These are phyloP conservation scores for Halocaridina rubra DNA, from an alignment of 2,888 invertebrate genomes.

Conservation along the genomic window DNA sequence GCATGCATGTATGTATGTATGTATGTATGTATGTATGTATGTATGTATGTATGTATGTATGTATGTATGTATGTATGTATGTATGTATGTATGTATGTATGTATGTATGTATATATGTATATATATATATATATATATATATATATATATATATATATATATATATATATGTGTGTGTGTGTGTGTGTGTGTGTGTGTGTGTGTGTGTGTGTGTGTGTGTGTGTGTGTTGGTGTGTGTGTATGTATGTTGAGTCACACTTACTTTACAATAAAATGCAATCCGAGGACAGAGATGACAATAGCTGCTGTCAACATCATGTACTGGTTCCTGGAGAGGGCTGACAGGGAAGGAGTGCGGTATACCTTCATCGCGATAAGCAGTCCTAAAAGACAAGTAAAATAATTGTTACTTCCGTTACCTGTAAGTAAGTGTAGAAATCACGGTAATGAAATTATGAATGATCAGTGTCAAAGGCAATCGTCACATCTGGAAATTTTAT, in stretches of 20 bases:
- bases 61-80: no score
- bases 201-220: not conserved
- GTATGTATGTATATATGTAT: not conserved
- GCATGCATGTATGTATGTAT: no score
- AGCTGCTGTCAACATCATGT: constrained; percentile 25
- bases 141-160: not conserved
- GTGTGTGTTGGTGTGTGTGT: not conserved
- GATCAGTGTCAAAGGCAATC: no score
- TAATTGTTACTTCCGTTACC: no score
- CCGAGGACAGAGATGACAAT: constrained; percentile 38
- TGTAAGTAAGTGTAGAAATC: no score
- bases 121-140: constrained; percentile 8
- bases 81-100: not conserved
- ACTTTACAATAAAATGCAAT: constrained; percentile 8
- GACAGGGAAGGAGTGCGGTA: constrained; percentile 2
- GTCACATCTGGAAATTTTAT: no score
- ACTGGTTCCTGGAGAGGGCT: constrained; percentile 3
- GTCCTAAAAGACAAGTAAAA: not conserved
- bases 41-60: no score
- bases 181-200: not conserved
- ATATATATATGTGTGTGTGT: not conserved
- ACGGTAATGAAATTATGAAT: no score
- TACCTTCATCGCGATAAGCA: constrained; percentile 31
- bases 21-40: no score
- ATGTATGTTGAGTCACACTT: not conserved